phyloP scores from a whole-genome alignment of 2,113 vertebrate species.

The Coreoperca whiteheadi region DNA sequence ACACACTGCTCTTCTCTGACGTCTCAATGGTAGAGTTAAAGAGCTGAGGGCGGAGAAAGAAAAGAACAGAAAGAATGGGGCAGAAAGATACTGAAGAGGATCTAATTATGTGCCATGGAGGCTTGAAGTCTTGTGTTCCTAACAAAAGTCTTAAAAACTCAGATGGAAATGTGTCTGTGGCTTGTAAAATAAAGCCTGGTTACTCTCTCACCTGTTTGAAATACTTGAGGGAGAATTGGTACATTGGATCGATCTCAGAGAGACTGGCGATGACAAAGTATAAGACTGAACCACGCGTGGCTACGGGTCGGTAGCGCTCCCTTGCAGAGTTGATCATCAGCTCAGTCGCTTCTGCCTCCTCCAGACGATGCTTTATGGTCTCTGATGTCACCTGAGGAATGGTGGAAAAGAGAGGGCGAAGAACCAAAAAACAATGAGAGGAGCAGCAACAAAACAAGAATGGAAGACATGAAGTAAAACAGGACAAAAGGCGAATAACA shows the following conservation, averaged over 20 bases:
- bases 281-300: slow-evolving; percentile 84
- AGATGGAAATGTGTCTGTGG: background rate
- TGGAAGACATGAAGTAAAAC: background rate
- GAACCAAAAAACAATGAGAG: background rate
- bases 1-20: slow-evolving; percentile 74
- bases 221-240: slow-evolving; percentile 91
- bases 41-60: slow-evolving; percentile 69
- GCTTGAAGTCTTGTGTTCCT: background rate
- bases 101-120: background rate
- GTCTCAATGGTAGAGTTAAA: slow-evolving; percentile 86
- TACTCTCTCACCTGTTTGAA: slow-evolving; percentile 86
- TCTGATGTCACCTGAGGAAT: slow-evolving; percentile 82
- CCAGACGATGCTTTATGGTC: slow-evolving; percentile 83
- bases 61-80: background rate
- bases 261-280: slow-evolving; percentile 88
- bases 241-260: slow-evolving; percentile 89
- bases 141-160: background rate
- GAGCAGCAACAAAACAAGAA: background rate
- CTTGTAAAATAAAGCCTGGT: background rate
- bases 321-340: slow-evolving; percentile 83
- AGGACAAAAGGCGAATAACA: background rate
- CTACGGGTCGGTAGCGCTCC: slow-evolving; percentile 85
- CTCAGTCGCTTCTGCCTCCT: slow-evolving; percentile 86
- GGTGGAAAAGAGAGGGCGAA: background rate
- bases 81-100: background rate